Conservation (phyloP, 2,797 vertebrate genomes). For the Dipus sagitta region DNA sequence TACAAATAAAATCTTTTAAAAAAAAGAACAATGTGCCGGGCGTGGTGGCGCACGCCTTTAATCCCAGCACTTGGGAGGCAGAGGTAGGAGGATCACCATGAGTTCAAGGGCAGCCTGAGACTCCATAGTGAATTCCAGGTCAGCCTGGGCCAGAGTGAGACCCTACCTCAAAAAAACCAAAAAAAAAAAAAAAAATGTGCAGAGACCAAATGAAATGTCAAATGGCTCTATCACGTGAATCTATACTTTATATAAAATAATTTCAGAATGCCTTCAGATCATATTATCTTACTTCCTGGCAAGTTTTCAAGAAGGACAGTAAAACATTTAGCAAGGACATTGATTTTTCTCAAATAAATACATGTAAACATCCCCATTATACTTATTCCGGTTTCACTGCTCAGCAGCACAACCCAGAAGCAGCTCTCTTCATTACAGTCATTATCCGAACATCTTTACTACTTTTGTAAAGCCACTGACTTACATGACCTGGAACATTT, state of each 20-base stretch:
- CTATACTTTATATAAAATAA: not conserved
- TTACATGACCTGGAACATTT: slow-evolving; percentile 16
- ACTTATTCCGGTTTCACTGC: not conserved
- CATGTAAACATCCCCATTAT: not conserved
- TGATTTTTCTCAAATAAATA: slow-evolving; percentile 47
- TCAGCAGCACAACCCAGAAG: not conserved
- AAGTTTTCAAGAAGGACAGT: slow-evolving; percentile 10
- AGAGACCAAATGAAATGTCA: not conserved
- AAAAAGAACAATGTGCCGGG: too few species aligned
- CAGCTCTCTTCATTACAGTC: not conserved
- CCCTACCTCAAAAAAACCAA: too few species aligned
- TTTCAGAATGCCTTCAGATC: slow-evolving; percentile 45
- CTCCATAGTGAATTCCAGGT: too few species aligned
- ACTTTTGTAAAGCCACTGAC: slow-evolving; percentile 14
- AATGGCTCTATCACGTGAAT: slow-evolving; percentile 8
- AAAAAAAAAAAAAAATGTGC: slow-evolving; percentile 10
- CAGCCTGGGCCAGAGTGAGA: too few species aligned
- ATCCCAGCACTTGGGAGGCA: too few species aligned
- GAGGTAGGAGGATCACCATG: too few species aligned
- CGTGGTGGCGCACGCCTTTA: too few species aligned
- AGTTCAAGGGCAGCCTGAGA: too few species aligned
- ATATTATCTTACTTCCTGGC: not conserved
- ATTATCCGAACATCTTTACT: not conserved
- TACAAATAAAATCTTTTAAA: too few species aligned
- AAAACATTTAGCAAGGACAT: not conserved